phyloP scores from a whole-genome alignment of 2,797 vertebrate genomes.

The Morus bassanus region DNA sequence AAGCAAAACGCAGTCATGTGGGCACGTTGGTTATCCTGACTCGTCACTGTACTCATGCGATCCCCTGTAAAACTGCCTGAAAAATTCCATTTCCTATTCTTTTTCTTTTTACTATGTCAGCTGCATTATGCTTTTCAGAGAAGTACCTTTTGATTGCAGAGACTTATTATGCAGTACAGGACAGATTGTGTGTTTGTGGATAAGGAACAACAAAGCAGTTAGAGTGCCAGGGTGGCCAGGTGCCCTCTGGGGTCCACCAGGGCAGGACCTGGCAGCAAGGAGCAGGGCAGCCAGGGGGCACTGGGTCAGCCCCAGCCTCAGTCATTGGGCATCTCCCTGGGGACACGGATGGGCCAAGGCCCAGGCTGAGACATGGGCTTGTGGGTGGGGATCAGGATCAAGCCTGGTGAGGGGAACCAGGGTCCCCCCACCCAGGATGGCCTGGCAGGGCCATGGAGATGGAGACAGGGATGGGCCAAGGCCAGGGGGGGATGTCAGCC shows the following conservation, averaged over 20 bases:
- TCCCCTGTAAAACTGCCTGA: not conserved
- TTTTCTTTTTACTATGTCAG: not conserved
- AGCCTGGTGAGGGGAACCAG: not conserved
- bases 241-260: accelerated
- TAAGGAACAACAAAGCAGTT: not conserved
- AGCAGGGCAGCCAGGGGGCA: too few species aligned
- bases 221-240: not conserved
- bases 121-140: not conserved
- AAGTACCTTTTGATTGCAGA: not conserved
- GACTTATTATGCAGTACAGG: not conserved
- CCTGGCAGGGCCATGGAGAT: not conserved
- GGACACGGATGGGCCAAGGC: accelerated
- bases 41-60: accelerated
- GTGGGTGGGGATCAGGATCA: not conserved
- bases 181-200: not conserved
- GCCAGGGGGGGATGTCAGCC: not conserved
- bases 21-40: not conserved
- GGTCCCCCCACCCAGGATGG: not conserved
- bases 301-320: not conserved
- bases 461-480: accelerated
- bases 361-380: too few species aligned
- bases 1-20: not conserved
- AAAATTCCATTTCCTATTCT: not conserved
- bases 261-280: not conserved
- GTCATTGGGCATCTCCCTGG: not conserved